Evolutionary conservation across 2,888 invertebrate species (phyloP), one percentile per base, ranked within the genome.

Genomic region (Asteroscopus sphinx): DNA sequence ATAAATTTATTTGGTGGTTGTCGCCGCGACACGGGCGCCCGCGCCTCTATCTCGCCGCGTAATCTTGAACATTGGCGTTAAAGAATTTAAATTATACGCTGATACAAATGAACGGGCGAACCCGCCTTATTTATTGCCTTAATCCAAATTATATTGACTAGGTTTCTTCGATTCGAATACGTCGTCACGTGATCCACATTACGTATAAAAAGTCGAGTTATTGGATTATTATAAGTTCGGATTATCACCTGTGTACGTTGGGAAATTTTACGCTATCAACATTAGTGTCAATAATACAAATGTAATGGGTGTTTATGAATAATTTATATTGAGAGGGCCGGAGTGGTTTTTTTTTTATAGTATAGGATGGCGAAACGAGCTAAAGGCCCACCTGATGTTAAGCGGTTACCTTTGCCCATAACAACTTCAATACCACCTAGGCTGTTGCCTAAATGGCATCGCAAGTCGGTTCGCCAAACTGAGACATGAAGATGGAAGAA

Each of bases 31-130:
- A 91, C 91, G 92, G 91, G 93, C 93, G 92, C 93, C 89, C 90
- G 89, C 86, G 83, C 84, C 90, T 88, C 88, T 94, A 93, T 94
- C 93, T 87, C 87, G 73, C 87, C 90, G 90, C 88, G 90, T 93
- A 93, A 94, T 94, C 94, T 94, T 92, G 89, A 93, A 93, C 94
- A 94, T 93, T 93, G 93, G 94, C 94, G 94, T 93, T 93, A 94
- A 94, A 94, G 93, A 93, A 93, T 93, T 94, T 94, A 94, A 94
- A 93, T 94, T 94, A 93, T 94, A 93, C 87, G 85, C 90, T 85
- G 93, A 93, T 93, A 94, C 94, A 94, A 94, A 94, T 93, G 93
- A 92, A 93, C 92, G 89, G 85, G 88, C 90, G 85, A 92, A 88
- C 87, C 81, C 85, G 85, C 76, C 88, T 92, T 92, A 93, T 93